Conservation (phyloP, 2,113 vertebrate species). For the Chelonoidis abingdonii region DNA sequence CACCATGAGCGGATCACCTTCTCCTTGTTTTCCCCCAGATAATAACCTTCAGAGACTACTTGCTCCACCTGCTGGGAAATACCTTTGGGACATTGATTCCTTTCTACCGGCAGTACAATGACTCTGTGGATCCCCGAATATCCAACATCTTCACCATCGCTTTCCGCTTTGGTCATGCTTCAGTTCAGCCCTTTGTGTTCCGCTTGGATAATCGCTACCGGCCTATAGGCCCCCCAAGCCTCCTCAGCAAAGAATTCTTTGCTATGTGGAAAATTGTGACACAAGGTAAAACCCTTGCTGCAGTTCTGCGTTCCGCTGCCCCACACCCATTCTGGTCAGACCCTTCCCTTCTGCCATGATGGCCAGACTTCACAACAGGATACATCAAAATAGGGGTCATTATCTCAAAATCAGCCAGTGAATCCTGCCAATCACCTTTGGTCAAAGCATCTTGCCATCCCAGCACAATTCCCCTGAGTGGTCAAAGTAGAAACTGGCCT, state of each 20-base stretch:
- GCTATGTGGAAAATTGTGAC: constrained; percentile 87
- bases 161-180: constrained; percentile 89
- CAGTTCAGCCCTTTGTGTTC: constrained; percentile 83
- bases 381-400: neutral
- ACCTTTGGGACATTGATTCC: constrained; percentile 72
- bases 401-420: neutral
- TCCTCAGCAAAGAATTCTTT: constrained; percentile 84
- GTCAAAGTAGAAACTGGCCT: too few relatives aligned
- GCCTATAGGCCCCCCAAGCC: constrained; percentile 73
- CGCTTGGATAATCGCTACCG: constrained; percentile 78
- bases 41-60: constrained; percentile 89
- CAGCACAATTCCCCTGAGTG: neutral
- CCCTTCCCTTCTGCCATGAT: neutral
- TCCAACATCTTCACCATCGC: constrained; percentile 89
- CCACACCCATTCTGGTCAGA: neutral
- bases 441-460: neutral
- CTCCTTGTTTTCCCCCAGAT: constrained; percentile 72
- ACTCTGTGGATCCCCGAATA: constrained; percentile 85
- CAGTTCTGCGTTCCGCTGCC: neutral
- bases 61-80: constrained; percentile 80
- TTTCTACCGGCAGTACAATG: constrained; percentile 76
- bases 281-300: constrained; percentile 79
- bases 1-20: neutral
- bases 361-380: neutral
- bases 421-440: neutral